Evolutionary conservation across 2,113 vertebrate species (phyloP).

Genomic region (Syngnathus typhle): DNA sequence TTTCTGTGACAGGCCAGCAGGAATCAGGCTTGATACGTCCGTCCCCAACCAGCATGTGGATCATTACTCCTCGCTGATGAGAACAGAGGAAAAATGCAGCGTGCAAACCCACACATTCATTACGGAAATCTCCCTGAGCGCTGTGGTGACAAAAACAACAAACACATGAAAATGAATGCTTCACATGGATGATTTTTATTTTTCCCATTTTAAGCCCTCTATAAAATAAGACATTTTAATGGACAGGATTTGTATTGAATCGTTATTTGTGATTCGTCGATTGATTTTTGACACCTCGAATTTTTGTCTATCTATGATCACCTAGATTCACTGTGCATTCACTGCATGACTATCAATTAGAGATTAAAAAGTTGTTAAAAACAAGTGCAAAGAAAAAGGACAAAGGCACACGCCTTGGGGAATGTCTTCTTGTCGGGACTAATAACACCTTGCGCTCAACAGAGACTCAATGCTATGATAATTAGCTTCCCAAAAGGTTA

Average conservation of each 20-base stretch:
- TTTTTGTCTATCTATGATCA: no score
- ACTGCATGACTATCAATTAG: conserved; percentile 9
- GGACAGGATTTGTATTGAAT: neutral
- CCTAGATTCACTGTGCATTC: no score
- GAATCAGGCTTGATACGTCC: conserved; percentile 42
- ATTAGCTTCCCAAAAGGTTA: conserved; percentile 56
- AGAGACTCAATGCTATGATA: conserved; percentile 41
- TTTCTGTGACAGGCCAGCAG: conserved; percentile 67
- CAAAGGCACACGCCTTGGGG: conserved; percentile 41
- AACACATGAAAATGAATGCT: neutral
- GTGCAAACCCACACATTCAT: conserved; percentile 8
- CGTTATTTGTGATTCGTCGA: conserved; percentile 10
- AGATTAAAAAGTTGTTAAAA: conserved; percentile 34
- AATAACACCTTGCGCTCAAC: conserved; percentile 44
- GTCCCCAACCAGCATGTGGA: conserved; percentile 48
- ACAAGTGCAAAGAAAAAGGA: conserved; percentile 20
- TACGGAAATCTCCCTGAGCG: conserved; percentile 9
- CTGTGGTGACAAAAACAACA: conserved; percentile 11
- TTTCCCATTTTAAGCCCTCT: no score
- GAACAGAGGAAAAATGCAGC: conserved; percentile 20
- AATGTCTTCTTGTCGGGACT: conserved; percentile 47
- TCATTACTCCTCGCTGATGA: conserved; percentile 44
- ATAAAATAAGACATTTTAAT: neutral
- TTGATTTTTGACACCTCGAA: no score
- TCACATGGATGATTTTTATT: neutral